Percentiles rank a stretch among this genome's conserved stretches.
phyloP scores from a whole-genome alignment of 2,113 vertebrate species.

The Lethenteron reissneri region DNA sequence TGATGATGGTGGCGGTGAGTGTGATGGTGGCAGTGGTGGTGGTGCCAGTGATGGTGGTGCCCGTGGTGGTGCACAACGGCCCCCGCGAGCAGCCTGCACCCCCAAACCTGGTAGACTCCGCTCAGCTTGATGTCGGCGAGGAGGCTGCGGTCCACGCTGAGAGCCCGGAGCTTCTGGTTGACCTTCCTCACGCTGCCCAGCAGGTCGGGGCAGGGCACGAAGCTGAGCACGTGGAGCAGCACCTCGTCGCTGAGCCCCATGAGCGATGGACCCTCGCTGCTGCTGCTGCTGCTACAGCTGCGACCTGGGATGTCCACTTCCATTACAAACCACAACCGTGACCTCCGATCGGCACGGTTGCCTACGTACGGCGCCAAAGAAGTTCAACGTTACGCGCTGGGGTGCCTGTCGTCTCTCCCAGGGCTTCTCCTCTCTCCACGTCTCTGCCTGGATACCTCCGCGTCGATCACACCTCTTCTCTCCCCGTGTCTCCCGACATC shows the following conservation, averaged over 20 bases:
- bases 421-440: conserved; percentile 12
- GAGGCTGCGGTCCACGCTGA: conserved; percentile 71
- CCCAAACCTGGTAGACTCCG: conserved; percentile 52
- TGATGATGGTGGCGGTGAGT: neutral
- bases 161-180: conserved; percentile 42
- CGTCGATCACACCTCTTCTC: neutral
- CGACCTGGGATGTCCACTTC: too few relatives aligned
- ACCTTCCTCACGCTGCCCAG: conserved; percentile 45
- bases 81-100: neutral
- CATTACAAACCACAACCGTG: too few relatives aligned
- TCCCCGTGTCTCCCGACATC: neutral
- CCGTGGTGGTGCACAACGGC: neutral
- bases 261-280: conserved; percentile 24
- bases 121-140: conserved; percentile 44
- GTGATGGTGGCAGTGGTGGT: neutral
- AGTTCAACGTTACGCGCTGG: too few relatives aligned
- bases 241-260: conserved; percentile 80
- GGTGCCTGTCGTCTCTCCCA: conserved; percentile 9
- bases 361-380: too few relatives aligned
- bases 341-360: too few relatives aligned
- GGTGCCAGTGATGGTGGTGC: neutral
- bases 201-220: conserved; percentile 53
- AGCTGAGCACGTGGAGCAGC: conserved; percentile 59
- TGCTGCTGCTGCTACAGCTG: neutral
- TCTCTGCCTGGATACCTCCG: neutral